phyloP scores from a whole-genome alignment of 2,797 vertebrate genomes.

The Aplochiton taeniatus region DNA sequence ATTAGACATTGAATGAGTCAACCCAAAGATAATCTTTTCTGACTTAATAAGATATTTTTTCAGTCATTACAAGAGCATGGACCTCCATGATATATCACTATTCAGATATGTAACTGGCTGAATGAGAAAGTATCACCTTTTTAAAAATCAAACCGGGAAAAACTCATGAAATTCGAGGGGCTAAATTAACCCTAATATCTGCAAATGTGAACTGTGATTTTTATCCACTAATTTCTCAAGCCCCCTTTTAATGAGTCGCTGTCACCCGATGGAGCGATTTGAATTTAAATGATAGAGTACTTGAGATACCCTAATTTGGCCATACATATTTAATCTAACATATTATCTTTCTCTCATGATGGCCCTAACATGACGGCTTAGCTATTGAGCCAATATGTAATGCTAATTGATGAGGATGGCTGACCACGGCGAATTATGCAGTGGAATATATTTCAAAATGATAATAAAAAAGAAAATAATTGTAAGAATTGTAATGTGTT shows the following conservation, averaged over 20 bases:
- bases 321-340: slow-evolving; percentile 86
- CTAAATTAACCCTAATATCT: slow-evolving; percentile 71
- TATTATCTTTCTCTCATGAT: slow-evolving; percentile 74
- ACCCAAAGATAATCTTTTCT: too few relatives aligned
- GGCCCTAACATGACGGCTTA: slow-evolving; percentile 66
- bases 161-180: slow-evolving; percentile 39
- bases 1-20: too few relatives aligned
- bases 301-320: slow-evolving; percentile 79
- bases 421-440: too few relatives aligned
- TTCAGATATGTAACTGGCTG: slow-evolving; percentile 16
- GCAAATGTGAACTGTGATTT: slow-evolving; percentile 71
- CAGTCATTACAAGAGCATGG: slow-evolving; percentile 12
- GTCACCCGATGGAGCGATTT: slow-evolving; percentile 76
- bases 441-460: too few relatives aligned
- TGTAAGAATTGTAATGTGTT: too few relatives aligned
- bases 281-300: slow-evolving; percentile 84
- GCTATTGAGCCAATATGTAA: slow-evolving; percentile 50
- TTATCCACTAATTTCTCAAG: slow-evolving; percentile 78
- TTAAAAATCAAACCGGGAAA: slow-evolving; percentile 26
- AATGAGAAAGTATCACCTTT: slow-evolving; percentile 18
- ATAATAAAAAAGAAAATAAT: too few relatives aligned
- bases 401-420: neutral
- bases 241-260: slow-evolving; percentile 73
- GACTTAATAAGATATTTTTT: neutral
- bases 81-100: slow-evolving; percentile 12